Evolutionary conservation across 2,888 invertebrate genomes (phyloP), one percentile per base, ranked within the genome.

Genomic region (Acholoe squamosa): DNA sequence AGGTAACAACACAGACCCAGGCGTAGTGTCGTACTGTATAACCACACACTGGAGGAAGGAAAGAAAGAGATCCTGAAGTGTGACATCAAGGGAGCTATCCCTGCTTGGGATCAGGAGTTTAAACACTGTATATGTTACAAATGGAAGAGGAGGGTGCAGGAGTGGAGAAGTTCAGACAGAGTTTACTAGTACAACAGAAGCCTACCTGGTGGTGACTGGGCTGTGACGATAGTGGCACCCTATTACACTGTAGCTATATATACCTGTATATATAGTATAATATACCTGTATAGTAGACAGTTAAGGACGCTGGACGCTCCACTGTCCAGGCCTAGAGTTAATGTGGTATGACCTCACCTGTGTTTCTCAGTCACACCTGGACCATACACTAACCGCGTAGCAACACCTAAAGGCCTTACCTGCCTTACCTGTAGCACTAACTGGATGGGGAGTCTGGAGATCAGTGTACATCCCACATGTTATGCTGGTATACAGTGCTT

Each of bases 281-380:
- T 61, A n/a, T 61, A 19, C 61, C 22, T 61, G n/a, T n/a, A 61
- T n/a, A n/a, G 61, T 61, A 19, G 61, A 61, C 3, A 7, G 61
- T n/a, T 19, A n/a, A 61, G 61, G n/a, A 61, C 61, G 61, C 22
- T n/a, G 61, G 61, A 19, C 61, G 3, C 61, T 61, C 43, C 43
- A 43, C 43, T 43, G 43, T 7, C 43, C 43, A 43, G 43, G 43
- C 43, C 43, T 43, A 10, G 43, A 43, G 43, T 43, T 10, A 61
- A 3, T 61, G 61, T 61, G 61, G n/a, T n/a, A 61, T 61, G 61
- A 61, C 61, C 61, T 61, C n/a, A 61, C 61, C 61, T 61, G 61
- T 61, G 61, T 61, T 19, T 19, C 22, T 61, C 22, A n/a, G 61
- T n/a, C n/a, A 61, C 61, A 61, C 19, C 61, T 43, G 43, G 43